These are phyloP conservation scores for Catharus bicknelli DNA, from an alignment of 2,113 vertebrate genomes.

Conservation along the genomic window DNA sequence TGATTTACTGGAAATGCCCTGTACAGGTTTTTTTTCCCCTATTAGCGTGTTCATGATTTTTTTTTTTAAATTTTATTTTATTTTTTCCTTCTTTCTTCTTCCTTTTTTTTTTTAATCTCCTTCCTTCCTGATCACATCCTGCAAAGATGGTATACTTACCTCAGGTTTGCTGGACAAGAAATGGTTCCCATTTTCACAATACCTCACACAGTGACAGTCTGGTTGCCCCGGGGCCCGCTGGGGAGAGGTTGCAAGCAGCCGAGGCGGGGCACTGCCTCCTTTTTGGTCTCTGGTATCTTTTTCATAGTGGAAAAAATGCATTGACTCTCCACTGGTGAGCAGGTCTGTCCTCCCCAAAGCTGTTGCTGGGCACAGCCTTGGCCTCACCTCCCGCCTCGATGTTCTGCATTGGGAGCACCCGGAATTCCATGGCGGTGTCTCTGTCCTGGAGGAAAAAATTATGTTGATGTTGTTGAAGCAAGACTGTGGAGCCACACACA, in stretches of 20 bases:
- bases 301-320: conserved; percentile 76
- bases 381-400: not conserved
- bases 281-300: conserved; percentile 71
- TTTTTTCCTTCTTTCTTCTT: conserved; percentile 56
- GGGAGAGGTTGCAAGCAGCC: conserved; percentile 48
- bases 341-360: not conserved
- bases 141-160: conserved; percentile 90
- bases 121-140: conserved; percentile 84
- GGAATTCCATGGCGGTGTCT: fast-evolving
- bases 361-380: not conserved
- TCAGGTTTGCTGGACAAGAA: conserved; percentile 96
- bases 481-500: fast-evolving
- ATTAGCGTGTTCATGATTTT: conserved; percentile 79
- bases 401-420: not conserved
- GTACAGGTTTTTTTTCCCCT: conserved; percentile 80
- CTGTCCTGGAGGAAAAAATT: not conserved
- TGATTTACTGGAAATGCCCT: conserved; percentile 96
- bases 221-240: conserved; percentile 33
- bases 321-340: not conserved
- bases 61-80: conserved; percentile 49
- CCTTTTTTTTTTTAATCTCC: not conserved
- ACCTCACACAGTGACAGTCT: conserved; percentile 85
- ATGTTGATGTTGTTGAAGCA: not conserved
- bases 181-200: conserved; percentile 81
- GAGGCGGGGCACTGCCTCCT: conserved; percentile 72